Evolutionary conservation across 2,113 vertebrate species (phyloP).

Genomic region (Spea bombifrons): DNA sequence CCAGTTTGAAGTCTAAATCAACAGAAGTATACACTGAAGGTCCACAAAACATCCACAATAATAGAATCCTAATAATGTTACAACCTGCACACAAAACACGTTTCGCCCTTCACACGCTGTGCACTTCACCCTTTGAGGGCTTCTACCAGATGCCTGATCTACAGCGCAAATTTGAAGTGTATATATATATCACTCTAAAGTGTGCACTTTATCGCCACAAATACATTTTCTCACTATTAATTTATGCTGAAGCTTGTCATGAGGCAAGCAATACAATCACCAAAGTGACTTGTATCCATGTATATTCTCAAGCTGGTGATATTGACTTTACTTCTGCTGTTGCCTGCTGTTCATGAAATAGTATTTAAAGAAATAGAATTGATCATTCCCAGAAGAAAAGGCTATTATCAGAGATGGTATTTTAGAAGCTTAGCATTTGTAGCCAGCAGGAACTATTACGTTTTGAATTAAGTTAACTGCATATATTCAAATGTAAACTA

Average conservation of each 20-base stretch:
- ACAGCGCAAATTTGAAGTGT: no score
- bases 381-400: slow-evolving; percentile 26
- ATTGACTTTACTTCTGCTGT: slow-evolving; percentile 25
- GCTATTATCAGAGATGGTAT: slow-evolving; percentile 15
- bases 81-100: no score
- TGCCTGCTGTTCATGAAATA: slow-evolving; percentile 30
- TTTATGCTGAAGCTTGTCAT: slow-evolving; percentile 2
- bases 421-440: slow-evolving; percentile 14
- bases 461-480: slow-evolving; percentile 16
- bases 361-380: slow-evolving; percentile 33
- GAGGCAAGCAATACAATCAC: slow-evolving; percentile 11
- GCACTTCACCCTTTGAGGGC: no score
- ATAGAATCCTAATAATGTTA: no score
- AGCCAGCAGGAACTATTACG: not conserved
- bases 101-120: no score
- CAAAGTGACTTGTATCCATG: slow-evolving; percentile 11
- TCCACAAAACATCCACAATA: no score
- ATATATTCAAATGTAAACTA: slow-evolving; percentile 2
- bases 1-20: no score
- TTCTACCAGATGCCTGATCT: no score
- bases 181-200: no score
- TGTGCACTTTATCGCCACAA: no score
- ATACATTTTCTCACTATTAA: not conserved
- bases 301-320: slow-evolving; percentile 19
- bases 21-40: no score